phyloP scores from a whole-genome alignment of 2,888 invertebrate species.

The Dynastes maya region DNA sequence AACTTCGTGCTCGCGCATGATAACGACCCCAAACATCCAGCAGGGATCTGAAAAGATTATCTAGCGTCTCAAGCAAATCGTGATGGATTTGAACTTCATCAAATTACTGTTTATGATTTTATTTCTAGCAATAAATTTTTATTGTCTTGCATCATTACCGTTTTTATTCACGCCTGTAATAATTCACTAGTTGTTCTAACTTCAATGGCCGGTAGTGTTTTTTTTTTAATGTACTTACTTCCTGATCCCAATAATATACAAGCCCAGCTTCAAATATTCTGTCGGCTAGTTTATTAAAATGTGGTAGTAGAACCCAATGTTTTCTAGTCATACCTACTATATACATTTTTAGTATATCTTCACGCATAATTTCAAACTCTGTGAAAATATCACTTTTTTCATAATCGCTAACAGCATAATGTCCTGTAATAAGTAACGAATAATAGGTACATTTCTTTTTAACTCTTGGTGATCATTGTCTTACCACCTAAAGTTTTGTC shows the following conservation, averaged over 20 bases:
- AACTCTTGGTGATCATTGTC: too few species aligned
- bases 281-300: constrained; percentile 41
- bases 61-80: too few species aligned
- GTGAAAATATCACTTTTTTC: neutral
- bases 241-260: constrained; percentile 48
- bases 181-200: too few species aligned
- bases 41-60: too few species aligned
- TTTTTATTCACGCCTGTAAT: too few species aligned
- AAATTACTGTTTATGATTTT: too few species aligned
- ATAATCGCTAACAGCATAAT: constrained; percentile 45
- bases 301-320: constrained; percentile 45
- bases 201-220: too few species aligned
- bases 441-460: neutral
- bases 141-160: too few species aligned
- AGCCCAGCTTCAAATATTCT: constrained; percentile 44
- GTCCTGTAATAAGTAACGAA: constrained; percentile 35
- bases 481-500: constrained; percentile 32
- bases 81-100: too few species aligned
- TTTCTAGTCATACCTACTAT: constrained; percentile 38
- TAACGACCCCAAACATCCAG: too few species aligned
- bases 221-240: constrained; percentile 22
- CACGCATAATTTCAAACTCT: constrained; percentile 43
- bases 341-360: constrained; percentile 41
- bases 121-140: too few species aligned
- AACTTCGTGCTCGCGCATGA: too few species aligned